phyloP scores from a whole-genome alignment of 1,140 invertebrate genomes.

The Phymorhynchus buccinoides region DNA sequence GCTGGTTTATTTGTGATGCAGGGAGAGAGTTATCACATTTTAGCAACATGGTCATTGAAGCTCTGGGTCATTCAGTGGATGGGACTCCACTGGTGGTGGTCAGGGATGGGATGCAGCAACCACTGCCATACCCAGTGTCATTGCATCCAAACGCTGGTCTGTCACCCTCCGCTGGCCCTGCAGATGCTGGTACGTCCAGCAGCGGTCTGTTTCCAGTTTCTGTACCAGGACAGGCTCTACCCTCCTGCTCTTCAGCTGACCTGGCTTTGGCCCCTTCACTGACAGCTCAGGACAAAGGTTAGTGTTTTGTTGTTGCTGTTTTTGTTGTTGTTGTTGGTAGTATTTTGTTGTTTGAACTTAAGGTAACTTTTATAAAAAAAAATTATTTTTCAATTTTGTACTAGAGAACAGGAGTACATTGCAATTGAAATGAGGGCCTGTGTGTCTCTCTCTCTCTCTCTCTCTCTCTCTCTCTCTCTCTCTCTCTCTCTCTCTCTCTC shows the following conservation, averaged over 20 bases:
- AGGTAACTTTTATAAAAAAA: too few relatives aligned
- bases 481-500: slow-evolving; percentile 32
- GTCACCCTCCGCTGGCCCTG: neutral
- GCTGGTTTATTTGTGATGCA: neutral
- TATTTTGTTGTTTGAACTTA: too few relatives aligned
- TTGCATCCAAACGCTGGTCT: neutral
- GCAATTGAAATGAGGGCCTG: neutral
- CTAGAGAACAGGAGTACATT: too few relatives aligned
- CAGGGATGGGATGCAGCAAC: neutral
- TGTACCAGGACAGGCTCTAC: neutral
- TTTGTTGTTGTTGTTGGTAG: too few relatives aligned
- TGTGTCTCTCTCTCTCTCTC: slow-evolving; percentile 36
- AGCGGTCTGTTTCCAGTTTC: neutral
- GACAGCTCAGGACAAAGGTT: neutral
- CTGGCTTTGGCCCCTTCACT: neutral
- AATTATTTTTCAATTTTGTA: too few relatives aligned
- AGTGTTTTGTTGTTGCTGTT: neutral
- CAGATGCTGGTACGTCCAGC: neutral
- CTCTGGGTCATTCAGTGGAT: neutral
- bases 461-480: slow-evolving; percentile 32
- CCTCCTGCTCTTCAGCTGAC: neutral
- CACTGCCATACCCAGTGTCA: neutral
- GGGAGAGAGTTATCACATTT: neutral
- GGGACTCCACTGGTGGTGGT: neutral
- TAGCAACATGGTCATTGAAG: neutral